Base-by-base conservation (phyloP, 1,140 invertebrate species). In the Drosophila nannoptera region DNA sequence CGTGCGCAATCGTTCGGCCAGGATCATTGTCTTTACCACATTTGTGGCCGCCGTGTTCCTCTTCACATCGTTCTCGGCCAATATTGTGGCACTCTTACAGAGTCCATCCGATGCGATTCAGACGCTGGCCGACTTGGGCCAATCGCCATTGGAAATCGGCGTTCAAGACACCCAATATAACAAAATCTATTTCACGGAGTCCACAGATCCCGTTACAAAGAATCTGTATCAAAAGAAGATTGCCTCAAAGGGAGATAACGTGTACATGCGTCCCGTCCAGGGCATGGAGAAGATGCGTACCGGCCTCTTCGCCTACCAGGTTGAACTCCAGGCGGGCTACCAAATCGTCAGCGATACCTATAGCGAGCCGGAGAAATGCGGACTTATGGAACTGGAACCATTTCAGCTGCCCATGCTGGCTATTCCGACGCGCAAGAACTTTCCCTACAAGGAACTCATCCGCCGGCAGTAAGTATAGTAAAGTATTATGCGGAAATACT, bases 1-100 rank as follows among this genome's bases (percentile, higher is more conserved):
- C 2, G 90, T 92, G 4, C 60, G 77, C 7, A 84, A 90, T 69
- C 64, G 89, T 16, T 91, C 92, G 4, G 90, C 90, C 0, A 87
- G 92, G 0, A 75, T 92, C 38, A 90, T 91, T 6, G 89, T 92
- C 56, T 90, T 93, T 33, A 90, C 90, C 33, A 89, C 91, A 9
- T 91, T 92, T 64, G 82, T 92, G 8, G 75, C 91, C 0, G 90
- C 91, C 0, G 82, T 92, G 2, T 92, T 92, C 74, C 69, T 91
- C 1, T 92, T 92, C 65, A 93, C 92, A 4, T 91, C 92, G 3
- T 93, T 92, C 80, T 92, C 92, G 4, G 92, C 92, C 0, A 92
- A 92, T 78, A 92, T 93, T 58, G 92, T 93, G 40, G 91, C 92
- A 3, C 89, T 93, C 50, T 83, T 93, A 52, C 92, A 93, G 75